Evolutionary conservation across 2,113 vertebrate genomes (phyloP).

Genomic region (Labrus mixtus): DNA sequence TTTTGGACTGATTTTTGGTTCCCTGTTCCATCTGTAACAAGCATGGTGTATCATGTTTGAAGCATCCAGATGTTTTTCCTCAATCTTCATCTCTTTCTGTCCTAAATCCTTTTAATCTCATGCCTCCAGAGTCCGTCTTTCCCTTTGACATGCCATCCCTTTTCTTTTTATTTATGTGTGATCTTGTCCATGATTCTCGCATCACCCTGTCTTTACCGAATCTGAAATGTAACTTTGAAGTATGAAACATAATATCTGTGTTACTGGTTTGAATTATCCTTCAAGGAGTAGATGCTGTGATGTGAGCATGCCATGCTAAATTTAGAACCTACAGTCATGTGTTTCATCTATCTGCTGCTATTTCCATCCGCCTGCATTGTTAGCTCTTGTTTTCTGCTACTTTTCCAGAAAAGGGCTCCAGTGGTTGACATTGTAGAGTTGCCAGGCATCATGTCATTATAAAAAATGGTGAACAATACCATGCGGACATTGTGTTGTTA

Average conservation of each 20-base stretch:
- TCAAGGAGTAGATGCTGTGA: conserved; percentile 52
- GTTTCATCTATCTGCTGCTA: conserved; percentile 49
- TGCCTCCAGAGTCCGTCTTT: conserved; percentile 32
- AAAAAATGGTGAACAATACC: conserved; percentile 6
- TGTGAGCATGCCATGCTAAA: conserved; percentile 72
- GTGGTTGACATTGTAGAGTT: conserved; percentile 40
- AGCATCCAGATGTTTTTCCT: conserved; percentile 52
- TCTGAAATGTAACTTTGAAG: conserved; percentile 51
- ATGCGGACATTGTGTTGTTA: conserved; percentile 11
- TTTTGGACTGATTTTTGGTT: conserved; percentile 41
- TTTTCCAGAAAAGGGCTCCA: conserved; percentile 70
- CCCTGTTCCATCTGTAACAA: conserved; percentile 68
- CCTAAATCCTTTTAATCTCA: conserved; percentile 32
- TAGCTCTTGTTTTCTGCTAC: conserved; percentile 43
- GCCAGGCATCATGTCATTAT: conserved; percentile 4
- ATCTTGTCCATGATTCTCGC: conserved; percentile 54
- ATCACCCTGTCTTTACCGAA: conserved; percentile 47
- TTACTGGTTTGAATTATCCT: conserved; percentile 53
- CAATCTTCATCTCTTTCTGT: conserved; percentile 25
- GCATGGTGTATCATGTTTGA: conserved; percentile 80
- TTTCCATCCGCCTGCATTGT: conserved; percentile 42
- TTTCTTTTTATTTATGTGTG: conserved; percentile 50
- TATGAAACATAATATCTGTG: conserved; percentile 29
- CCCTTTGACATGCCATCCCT: conserved; percentile 52
- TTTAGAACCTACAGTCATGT: conserved; percentile 51